Percentiles rank a stretch among this genome's conserved stretches.
phyloP scores from a whole-genome alignment of 2,113 vertebrate species.

The Rousettus leschenaultii region DNA sequence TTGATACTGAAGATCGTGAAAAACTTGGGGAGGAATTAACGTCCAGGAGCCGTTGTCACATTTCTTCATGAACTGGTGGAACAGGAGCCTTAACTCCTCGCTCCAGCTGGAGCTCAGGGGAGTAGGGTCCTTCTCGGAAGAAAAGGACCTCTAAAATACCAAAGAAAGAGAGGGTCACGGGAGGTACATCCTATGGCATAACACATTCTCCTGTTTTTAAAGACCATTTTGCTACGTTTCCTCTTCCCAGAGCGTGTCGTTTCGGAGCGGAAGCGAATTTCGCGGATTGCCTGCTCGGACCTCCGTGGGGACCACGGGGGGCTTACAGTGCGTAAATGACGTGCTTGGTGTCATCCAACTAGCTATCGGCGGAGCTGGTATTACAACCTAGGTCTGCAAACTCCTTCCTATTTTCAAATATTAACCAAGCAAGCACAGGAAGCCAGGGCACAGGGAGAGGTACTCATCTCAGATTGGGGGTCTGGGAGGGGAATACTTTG shows the following conservation, averaged over 20 bases:
- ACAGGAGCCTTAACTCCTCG: conserved; percentile 82
- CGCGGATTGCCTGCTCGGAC: neutral
- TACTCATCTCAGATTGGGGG: neutral
- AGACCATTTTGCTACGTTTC: neutral
- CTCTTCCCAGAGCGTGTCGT: neutral
- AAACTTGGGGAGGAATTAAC: neutral
- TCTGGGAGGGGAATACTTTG: neutral
- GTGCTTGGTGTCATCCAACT: neutral
- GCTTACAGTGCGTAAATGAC: neutral
- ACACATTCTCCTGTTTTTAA: neutral
- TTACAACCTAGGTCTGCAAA: neutral
- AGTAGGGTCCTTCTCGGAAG: conserved; percentile 77
- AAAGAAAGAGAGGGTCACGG: neutral
- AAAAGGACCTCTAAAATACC: conserved; percentile 52
- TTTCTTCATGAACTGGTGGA: conserved; percentile 82
- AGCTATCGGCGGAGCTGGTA: neutral
- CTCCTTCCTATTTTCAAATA: neutral
- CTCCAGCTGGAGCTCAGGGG: conserved; percentile 89
- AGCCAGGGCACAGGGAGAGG: neutral
- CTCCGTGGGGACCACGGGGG: neutral
- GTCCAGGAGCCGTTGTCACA: conserved; percentile 79
- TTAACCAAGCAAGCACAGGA: neutral
- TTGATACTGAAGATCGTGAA: rapidly evolving
- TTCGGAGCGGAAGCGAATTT: neutral
- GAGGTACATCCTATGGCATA: neutral